Base-by-base conservation (phyloP, 2,797 vertebrate genomes). In the Remorina albescens region DNA sequence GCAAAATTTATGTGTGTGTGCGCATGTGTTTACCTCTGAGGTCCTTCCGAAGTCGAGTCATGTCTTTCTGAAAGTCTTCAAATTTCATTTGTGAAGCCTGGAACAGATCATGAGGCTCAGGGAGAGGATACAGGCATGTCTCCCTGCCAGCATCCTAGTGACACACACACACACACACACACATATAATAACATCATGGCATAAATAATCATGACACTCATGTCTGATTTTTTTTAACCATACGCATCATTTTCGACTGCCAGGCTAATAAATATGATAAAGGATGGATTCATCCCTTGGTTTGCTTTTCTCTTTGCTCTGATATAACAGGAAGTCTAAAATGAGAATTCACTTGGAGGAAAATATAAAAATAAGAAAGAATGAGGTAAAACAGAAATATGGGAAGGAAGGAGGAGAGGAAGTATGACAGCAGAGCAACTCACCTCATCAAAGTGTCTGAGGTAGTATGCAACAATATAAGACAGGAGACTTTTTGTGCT, bases 71-170 rank as follows among this genome's bases (percentile, higher is more conserved):
- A 89, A 98, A 98, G 73, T 99, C 98, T 81, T 99, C 98, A 92
- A 99, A 98, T 84, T 98, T 99, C 95, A 99, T 94, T 75, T 99
- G 98, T 0, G 98, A 97, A 19, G 95, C 95, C 89, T 98, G 98
- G 86, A 99, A 99, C 36, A 99, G 94, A 81, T 99, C 98, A 25
- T 98, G 97, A 2, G 98, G 98, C 69, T 99, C 98, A 0, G 98
- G 97, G 41, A 99, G 93, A 41, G 97, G 97, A 86, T 95, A 99
- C 49, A 96, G 85, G 78, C 96, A 97, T 0, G 97, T 96, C 67
- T 99, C 98, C 78, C 94, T 96, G 49, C 97, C 97, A 25, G 97
- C 96, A 55, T 98, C 96, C 98, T 99, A 73, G 56, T 5, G 28
- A 80, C 10, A 6, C 36, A 85, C 2, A 53, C 37, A 76, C 30